phyloP scores from a whole-genome alignment of 2,888 invertebrate species.

The Empis livida region DNA sequence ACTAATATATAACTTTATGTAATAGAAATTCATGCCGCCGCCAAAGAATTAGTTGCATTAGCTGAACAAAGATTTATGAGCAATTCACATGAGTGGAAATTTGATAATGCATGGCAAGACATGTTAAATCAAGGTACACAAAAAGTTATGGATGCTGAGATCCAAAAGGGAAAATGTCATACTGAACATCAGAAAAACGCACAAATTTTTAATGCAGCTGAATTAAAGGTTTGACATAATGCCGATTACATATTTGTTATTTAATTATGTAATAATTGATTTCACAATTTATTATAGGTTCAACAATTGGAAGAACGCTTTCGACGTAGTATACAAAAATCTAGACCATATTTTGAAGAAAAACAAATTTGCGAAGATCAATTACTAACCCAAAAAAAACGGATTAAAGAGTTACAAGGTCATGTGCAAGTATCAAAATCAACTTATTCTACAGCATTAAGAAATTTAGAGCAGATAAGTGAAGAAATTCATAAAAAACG shows the following conservation, averaged over 20 bases:
- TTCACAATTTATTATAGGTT: slow-evolving; percentile 38
- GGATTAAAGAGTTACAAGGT: slow-evolving; percentile 68
- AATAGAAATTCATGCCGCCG: slow-evolving; percentile 76
- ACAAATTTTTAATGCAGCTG: slow-evolving; percentile 65
- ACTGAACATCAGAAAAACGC: slow-evolving; percentile 76
- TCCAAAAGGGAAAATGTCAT: slow-evolving; percentile 76
- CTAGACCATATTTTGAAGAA: slow-evolving; percentile 83
- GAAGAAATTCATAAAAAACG: slow-evolving; percentile 67
- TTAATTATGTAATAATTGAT: no score
- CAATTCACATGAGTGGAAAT: slow-evolving; percentile 47
- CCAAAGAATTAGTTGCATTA: slow-evolving; percentile 83
- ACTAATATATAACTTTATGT: slow-evolving; percentile 6
- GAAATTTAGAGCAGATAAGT: slow-evolving; percentile 77
- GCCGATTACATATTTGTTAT: neutral
- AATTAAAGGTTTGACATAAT: slow-evolving; percentile 47
- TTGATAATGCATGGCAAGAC: slow-evolving; percentile 95
- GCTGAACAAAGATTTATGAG: slow-evolving; percentile 63
- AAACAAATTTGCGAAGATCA: slow-evolving; percentile 77
- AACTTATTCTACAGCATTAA: slow-evolving; percentile 69
- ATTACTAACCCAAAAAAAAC: slow-evolving; percentile 69
- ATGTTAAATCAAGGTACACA: slow-evolving; percentile 92
- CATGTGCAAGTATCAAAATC: slow-evolving; percentile 60
- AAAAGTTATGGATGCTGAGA: slow-evolving; percentile 90
- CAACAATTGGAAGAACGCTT: slow-evolving; percentile 71
- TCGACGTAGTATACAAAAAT: slow-evolving; percentile 69